Evolutionary conservation across 2,113 vertebrate genomes (phyloP).

Genomic region (Pygoscelis antarcticus): DNA sequence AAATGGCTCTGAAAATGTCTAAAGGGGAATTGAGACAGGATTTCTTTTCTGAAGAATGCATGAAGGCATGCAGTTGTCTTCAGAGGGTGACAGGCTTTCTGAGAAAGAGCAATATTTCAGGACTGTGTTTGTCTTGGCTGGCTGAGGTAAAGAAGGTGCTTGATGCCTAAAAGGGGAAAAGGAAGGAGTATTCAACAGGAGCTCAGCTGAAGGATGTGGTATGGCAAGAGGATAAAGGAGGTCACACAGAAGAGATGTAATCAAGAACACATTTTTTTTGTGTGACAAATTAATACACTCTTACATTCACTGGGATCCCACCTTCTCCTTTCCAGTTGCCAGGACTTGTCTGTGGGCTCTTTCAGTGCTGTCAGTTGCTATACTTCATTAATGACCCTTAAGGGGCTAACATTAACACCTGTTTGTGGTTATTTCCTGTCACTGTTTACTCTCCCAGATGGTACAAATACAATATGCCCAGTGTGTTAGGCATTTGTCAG

Average conservation of each 20-base stretch:
- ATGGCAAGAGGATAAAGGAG: background rate
- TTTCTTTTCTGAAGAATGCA: background rate
- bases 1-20: background rate
- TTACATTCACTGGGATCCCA: background rate
- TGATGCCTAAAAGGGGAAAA: background rate
- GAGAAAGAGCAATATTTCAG: background rate
- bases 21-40: background rate
- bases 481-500: slow-evolving; percentile 31
- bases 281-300: background rate
- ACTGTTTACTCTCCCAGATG: slow-evolving; percentile 59
- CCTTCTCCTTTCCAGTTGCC: background rate
- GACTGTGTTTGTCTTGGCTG: background rate
- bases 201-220: background rate
- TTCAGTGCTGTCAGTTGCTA: slow-evolving; percentile 10
- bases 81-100: background rate
- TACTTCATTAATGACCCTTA: slow-evolving; percentile 60
- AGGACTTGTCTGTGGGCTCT: slow-evolving; percentile 5
- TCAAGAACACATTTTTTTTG: background rate
- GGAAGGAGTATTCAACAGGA: background rate
- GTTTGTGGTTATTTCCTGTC: slow-evolving; percentile 67
- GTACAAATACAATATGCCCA: slow-evolving; percentile 56
- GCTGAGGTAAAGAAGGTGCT: background rate
- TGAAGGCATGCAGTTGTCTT: background rate
- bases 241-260: background rate
- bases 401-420: slow-evolving; percentile 65